Percentiles rank a stretch among this genome's conserved stretches.
Evolutionary conservation across 1,140 invertebrate species (phyloP).

Genomic region (Drosophila setifemur): DNA sequence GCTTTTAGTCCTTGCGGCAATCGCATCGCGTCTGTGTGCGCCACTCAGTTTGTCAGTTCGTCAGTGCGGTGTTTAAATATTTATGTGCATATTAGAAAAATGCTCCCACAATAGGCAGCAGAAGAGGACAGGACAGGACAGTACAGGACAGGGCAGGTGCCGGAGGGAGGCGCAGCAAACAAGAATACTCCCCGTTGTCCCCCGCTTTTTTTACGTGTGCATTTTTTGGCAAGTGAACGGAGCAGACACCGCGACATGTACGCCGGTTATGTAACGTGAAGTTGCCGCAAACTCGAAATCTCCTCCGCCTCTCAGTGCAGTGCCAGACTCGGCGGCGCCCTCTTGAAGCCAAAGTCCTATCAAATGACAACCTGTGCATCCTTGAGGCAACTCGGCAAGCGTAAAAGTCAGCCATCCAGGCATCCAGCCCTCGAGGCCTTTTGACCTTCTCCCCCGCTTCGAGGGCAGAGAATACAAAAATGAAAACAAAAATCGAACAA

Average conservation of each 20-base stretch:
- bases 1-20: constrained; percentile 30
- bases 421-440: constrained; percentile 7
- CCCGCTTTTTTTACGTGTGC: constrained; percentile 11
- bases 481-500: too few relatives aligned
- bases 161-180: background rate
- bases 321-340: constrained; percentile 16
- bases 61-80: constrained; percentile 38
- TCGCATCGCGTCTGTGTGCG: constrained; percentile 11
- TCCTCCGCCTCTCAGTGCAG: background rate
- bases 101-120: background rate
- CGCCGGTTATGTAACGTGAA: constrained; percentile 34
- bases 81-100: constrained; percentile 39
- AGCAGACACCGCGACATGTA: background rate
- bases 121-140: background rate
- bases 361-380: constrained; percentile 29
- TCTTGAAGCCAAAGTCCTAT: background rate
- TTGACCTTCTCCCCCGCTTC: constrained; percentile 58
- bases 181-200: background rate
- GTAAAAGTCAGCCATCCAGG: constrained; percentile 20
- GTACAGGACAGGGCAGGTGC: too few relatives aligned
- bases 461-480: constrained; percentile 40
- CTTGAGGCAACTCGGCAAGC: constrained; percentile 8
- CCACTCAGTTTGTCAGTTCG: background rate
- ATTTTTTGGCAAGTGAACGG: constrained; percentile 19
- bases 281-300: constrained; percentile 7